phyloP scores from a whole-genome alignment of 2,113 vertebrate species.

The Tychaedon coryphoeus region DNA sequence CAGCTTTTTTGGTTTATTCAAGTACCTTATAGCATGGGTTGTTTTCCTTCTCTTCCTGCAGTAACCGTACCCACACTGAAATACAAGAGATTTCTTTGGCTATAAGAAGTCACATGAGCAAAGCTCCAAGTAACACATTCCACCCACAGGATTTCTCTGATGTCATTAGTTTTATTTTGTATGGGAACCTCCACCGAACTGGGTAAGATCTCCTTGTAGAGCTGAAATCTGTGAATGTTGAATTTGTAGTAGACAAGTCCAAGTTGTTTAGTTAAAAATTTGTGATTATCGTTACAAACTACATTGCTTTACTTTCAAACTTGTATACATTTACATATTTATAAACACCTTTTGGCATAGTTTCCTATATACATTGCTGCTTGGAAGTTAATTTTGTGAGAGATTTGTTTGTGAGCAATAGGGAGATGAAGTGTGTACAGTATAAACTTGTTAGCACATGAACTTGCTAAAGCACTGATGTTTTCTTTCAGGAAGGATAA shows the following conservation, averaged over 20 bases:
- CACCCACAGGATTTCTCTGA: constrained; percentile 98
- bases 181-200: constrained; percentile 91
- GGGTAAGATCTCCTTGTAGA: constrained; percentile 78
- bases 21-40: neutral
- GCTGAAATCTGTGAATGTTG: neutral
- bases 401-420: neutral
- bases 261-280: neutral
- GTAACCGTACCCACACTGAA: constrained; percentile 89
- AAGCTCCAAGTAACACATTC: constrained; percentile 92
- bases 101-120: constrained; percentile 92
- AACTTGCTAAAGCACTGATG: neutral
- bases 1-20: neutral
- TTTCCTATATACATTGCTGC: neutral
- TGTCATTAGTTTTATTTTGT: constrained; percentile 97
- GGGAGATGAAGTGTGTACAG: neutral
- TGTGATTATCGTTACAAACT: neutral
- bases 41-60: constrained; percentile 53
- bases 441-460: neutral
- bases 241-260: neutral
- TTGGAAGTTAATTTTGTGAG: neutral
- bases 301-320: neutral
- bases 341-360: neutral
- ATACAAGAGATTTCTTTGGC: constrained; percentile 93
- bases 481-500: constrained; percentile 88
- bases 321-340: neutral